Evolutionary conservation across 1,140 invertebrate genomes (phyloP), one percentile per base, ranked within the genome.

Genomic region (Heliothis subflexa): DNA sequence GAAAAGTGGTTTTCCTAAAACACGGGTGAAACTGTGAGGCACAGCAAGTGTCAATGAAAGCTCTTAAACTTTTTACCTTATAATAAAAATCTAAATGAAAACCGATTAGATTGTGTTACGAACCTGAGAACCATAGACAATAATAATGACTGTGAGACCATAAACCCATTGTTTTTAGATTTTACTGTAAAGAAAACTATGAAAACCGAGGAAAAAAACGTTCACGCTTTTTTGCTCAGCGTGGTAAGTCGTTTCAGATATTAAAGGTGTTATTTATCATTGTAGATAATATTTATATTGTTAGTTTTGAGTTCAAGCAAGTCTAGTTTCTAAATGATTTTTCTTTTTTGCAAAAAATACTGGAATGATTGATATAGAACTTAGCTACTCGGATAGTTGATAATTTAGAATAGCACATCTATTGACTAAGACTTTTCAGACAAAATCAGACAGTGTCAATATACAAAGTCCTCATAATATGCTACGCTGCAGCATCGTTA

Each of bases 71-170:
- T 47, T 18, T 47, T 18, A 47, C 18, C 2, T 1, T 64, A 11
- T 64, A 64, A 64, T 12, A n/a, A 45, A 45, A 18, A 16, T 64
- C 28, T 64, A 40, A 16, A 45, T 45, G 61, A 64, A 45, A 64
- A 64, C 61, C 45, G 33, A 64, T 47, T 47, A 64, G 40, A 64
- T 45, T 45, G 45, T 64, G 61, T 64, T 64, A 16, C 61, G 11
- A 45, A 64, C 33, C n/a, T 64, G 61, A 33, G 61, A 64, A 64
- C 61, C 11, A 45, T 45, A 64, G 33, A 47, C 61, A 64, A 64
- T 64, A 47, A 64, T 18, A 3, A 64, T 18, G 33, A 12, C 61
- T 47, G 61, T 40, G 61, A 47, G 61, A 64, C n/a, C 40, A 16
- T 16, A 45, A 47, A 45, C 7, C 40, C 61, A 12, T 45, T 64